These are phyloP conservation scores for Cheiracanthium punctorium DNA, from an alignment of 2,888 invertebrate genomes.

Conservation along the genomic window DNA sequence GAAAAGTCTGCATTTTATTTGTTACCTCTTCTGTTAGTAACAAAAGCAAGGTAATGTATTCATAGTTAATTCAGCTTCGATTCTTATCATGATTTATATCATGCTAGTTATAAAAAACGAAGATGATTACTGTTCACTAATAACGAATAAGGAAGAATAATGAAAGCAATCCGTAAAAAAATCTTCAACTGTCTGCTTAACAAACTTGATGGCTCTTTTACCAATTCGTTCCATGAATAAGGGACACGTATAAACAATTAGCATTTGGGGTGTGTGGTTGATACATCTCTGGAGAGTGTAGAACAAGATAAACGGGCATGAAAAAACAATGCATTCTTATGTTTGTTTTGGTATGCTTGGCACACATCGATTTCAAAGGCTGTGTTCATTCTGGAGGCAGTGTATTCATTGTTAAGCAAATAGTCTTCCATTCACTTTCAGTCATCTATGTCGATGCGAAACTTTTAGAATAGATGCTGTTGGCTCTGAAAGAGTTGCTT, in stretches of 20 bases:
- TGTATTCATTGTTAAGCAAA: neutral
- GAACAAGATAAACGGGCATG: neutral
- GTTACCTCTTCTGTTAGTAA: no score
- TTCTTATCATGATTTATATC: no score
- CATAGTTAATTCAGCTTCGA: no score
- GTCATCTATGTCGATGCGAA: no score
- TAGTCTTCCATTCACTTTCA: no score
- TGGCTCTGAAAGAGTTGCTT: no score
- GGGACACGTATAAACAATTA: neutral
- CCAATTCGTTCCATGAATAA: neutral
- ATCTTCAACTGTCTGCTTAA: neutral
- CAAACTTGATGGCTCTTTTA: conserved; percentile 26
- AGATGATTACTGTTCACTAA: no score
- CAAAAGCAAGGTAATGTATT: no score
- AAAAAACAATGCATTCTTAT: neutral
- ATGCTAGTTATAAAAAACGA: no score
- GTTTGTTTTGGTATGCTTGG: neutral
- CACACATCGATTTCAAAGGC: neutral
- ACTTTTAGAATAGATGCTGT: no score
- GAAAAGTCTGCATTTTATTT: no score
- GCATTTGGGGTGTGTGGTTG: neutral
- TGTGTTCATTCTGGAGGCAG: neutral
- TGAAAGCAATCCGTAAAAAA: neutral
- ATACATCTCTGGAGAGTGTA: neutral
- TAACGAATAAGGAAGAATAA: no score